Evolutionary conservation across 2,888 invertebrate species (phyloP), one percentile per base, ranked within the genome.

Genomic region (Lumbricus terrestris): DNA sequence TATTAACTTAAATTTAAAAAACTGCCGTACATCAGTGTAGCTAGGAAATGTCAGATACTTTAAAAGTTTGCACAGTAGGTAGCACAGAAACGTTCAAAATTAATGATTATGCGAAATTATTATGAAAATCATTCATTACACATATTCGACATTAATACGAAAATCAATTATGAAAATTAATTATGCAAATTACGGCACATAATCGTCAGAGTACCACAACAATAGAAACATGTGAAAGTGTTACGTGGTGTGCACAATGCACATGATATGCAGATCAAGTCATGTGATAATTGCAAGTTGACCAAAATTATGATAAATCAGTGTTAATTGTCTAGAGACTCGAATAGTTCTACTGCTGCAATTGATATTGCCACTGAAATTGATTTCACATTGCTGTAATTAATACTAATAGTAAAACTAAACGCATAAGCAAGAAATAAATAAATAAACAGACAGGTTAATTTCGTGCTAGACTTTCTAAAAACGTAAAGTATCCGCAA

Each of bases 71-170:
- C 69, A 69, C 2, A 11, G 29, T n/a, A 69, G 69, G 69, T n/a
- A n/a, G 69, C 8, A 69, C 6, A n/a, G 29, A n/a, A 69, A 69
- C 69, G 0, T 69, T n/a, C 69, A 69, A 18, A 69, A 69, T 69
- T 69, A 69, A 69, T 69, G 69, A 69, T 69, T 69, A 69, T 69
- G 69, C 69, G n/a, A n/a, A 69, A 69, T n/a, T 69, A 69, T n/a
- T 69, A 69, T 47, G 47, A 47, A 42, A 47, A 47, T 47, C 47
- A 47, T 69, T 69, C n/a, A 69, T 69, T 69, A 69, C 69, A 69
- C 69, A 69, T n/a, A 69, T n/a, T 69, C 69, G 11, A 16, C 20
- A 47, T 47, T 47, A n/a, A n/a, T n/a, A 47, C 18, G 47, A 47
- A 47, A 47, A 47, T 69, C 69, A 69, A 54, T 69, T 69, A 69